These are phyloP conservation scores for Drosophila tropicalis DNA, from an alignment of 1,140 invertebrate genomes.

Conservation along the genomic window DNA sequence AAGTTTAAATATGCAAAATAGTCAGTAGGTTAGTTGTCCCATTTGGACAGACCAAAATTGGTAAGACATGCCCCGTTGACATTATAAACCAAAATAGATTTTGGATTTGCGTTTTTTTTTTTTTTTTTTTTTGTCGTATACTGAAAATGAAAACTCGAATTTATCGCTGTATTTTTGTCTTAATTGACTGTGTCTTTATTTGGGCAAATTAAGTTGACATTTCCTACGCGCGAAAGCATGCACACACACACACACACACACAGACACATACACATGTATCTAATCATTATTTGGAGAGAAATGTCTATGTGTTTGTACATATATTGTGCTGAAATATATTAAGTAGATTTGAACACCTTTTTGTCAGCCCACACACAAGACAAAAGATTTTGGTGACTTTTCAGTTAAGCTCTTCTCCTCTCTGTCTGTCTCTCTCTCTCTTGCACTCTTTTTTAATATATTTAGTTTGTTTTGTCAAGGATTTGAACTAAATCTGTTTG, in stretches of 20 bases:
- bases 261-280: neutral
- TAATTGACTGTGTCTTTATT: constrained; percentile 45
- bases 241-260: constrained; percentile 2
- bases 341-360: neutral
- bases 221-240: constrained; percentile 28
- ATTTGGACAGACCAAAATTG: constrained; percentile 35
- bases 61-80: constrained; percentile 39
- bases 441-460: neutral
- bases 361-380: neutral
- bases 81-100: constrained; percentile 30
- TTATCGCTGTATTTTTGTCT: constrained; percentile 9
- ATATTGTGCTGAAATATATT: neutral
- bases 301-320: too few species aligned
- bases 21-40: constrained; percentile 35
- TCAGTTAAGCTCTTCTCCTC: neutral
- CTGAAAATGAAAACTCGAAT: constrained; percentile 23
- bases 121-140: constrained; percentile 3
- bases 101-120: constrained; percentile 7
- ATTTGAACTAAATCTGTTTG: neutral
- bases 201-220: constrained; percentile 38
- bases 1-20: constrained; percentile 31
- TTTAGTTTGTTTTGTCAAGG: neutral
- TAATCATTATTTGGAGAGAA: too few species aligned
- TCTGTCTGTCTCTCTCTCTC: too few species aligned
- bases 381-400: too few species aligned